Percentiles rank a stretch among this genome's conserved stretches.
phyloP scores from a whole-genome alignment of 2,113 vertebrate genomes.

The Amazona vittata region DNA sequence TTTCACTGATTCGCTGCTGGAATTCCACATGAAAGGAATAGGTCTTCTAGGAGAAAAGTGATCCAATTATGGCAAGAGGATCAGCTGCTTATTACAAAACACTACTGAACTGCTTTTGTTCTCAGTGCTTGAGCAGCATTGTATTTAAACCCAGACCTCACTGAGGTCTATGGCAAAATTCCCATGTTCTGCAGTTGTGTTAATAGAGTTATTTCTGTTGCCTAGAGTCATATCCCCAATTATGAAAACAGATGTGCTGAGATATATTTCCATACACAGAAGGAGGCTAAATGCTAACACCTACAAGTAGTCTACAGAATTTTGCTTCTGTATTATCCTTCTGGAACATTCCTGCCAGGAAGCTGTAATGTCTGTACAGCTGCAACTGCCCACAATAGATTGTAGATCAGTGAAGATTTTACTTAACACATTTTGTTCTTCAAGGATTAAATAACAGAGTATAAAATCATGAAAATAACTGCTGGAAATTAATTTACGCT shows the following conservation, averaged over 20 bases:
- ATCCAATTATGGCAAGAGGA: background rate
- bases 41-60: background rate
- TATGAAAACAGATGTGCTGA: background rate
- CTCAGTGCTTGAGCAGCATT: background rate
- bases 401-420: background rate
- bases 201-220: background rate
- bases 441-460: background rate
- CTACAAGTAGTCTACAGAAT: background rate
- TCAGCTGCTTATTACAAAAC: background rate
- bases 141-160: background rate
- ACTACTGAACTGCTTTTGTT: background rate
- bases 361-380: background rate
- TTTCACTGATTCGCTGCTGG: background rate
- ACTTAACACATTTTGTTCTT: background rate
- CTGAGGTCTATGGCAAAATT: background rate
- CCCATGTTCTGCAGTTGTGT: background rate
- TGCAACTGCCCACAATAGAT: background rate
- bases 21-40: background rate
- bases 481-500: background rate
- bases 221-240: background rate
- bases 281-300: background rate
- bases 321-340: background rate
- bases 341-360: background rate
- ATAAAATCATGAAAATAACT: background rate
- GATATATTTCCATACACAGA: background rate